Evolutionary conservation across 2,888 invertebrate species (phyloP).

Genomic region (Galerucella pusilla): DNA sequence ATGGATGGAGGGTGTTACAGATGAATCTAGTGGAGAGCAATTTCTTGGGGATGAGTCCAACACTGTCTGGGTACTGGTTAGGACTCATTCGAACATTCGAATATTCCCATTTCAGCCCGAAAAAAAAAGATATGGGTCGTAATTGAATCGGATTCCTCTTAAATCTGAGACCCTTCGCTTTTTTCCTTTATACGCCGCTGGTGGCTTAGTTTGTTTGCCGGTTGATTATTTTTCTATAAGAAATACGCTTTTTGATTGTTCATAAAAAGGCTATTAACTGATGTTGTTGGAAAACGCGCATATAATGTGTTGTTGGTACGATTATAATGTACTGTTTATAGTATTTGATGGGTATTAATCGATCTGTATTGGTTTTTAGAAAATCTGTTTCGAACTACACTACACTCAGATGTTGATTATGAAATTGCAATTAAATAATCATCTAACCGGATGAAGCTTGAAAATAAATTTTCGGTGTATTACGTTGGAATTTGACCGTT

Average conservation of each 20-base stretch:
- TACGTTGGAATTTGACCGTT: not conserved
- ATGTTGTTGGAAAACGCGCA: conserved; percentile 51
- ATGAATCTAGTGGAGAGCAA: too few relatives aligned
- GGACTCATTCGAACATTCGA: too few relatives aligned
- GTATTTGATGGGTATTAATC: conserved; percentile 42
- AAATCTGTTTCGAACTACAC: not conserved
- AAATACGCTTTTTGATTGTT: conserved; percentile 61
- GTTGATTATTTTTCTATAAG: conserved; percentile 62
- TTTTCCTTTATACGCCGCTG: conserved; percentile 12
- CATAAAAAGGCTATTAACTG: conserved; percentile 58
- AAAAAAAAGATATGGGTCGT: too few relatives aligned
- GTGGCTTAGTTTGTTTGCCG: conserved; percentile 48
- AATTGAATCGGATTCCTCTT: too few relatives aligned
- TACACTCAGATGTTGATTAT: conserved; percentile 4
- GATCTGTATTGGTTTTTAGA: conserved; percentile 10
- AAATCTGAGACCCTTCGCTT: not conserved
- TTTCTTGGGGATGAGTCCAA: too few relatives aligned
- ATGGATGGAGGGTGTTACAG: too few relatives aligned
- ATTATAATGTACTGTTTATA: conserved; percentile 47
- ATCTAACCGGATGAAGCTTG: not conserved
- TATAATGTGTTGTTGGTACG: conserved; percentile 50
- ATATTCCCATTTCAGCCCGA: too few relatives aligned
- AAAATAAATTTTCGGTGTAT: not conserved
- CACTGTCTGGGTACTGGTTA: too few relatives aligned
- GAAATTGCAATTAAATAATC: not conserved